Evolutionary conservation across 1,140 invertebrate genomes (phyloP).

Genomic region (Tachypleus tridentatus): DNA sequence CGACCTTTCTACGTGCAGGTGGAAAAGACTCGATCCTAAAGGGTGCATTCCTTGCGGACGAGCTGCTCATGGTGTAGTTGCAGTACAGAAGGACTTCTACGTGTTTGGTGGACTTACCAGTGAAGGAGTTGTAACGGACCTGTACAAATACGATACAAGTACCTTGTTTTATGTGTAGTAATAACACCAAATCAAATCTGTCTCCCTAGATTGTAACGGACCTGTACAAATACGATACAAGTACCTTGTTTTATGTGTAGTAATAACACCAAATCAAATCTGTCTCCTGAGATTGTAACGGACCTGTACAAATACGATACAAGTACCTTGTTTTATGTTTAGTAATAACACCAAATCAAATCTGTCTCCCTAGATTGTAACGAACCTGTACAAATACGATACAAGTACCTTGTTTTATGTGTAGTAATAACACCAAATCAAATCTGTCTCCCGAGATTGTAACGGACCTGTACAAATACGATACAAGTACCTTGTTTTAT

Average conservation of each 20-base stretch:
- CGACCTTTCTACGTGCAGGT: background rate
- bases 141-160: background rate
- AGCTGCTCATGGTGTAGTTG: background rate
- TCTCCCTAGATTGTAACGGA: background rate
- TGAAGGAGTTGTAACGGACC: background rate
- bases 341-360: background rate
- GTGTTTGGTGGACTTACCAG: background rate
- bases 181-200: background rate
- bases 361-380: background rate
- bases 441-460: background rate
- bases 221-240: background rate
- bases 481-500: background rate
- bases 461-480: background rate
- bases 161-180: background rate
- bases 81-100: background rate
- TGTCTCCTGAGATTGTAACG: background rate
- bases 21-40: background rate
- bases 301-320: background rate
- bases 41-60: background rate
- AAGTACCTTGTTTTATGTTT: background rate
- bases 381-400: background rate
- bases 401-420: constrained; percentile 1
- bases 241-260: background rate
- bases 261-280: background rate
- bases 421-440: background rate